phyloP scores from a whole-genome alignment of 2,113 vertebrate genomes.

The Mionectes macconnelli region DNA sequence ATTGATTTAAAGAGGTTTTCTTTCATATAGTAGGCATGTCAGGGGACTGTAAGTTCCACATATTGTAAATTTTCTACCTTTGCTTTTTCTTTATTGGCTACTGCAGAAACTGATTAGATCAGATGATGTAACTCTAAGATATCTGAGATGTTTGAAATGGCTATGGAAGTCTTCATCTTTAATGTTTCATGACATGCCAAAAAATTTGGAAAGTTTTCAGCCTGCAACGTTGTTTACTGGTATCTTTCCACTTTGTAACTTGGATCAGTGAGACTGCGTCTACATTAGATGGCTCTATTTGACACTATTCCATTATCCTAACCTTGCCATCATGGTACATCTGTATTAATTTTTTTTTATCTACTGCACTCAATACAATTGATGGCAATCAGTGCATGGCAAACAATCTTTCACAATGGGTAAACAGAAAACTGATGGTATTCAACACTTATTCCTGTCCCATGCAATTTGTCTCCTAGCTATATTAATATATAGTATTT shows the following conservation, averaged over 20 bases:
- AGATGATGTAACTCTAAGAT: background rate
- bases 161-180: background rate
- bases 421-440: background rate
- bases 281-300: background rate
- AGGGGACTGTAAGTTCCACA: background rate
- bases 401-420: background rate
- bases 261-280: background rate
- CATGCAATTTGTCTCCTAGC: background rate
- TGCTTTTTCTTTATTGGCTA: background rate
- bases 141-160: background rate
- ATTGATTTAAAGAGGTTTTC: background rate
- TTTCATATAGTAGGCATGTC: background rate
- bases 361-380: background rate
- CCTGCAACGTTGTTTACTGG: background rate
- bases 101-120: background rate
- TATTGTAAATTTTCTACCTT: background rate
- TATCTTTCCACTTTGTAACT: background rate
- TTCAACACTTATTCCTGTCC: background rate
- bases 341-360: background rate
- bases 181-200: background rate
- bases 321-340: background rate
- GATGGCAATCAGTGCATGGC: background rate
- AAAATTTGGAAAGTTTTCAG: conserved; percentile 4
- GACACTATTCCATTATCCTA: background rate
- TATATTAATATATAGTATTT: background rate